A percentile compares a stretch with the other conserved stretches of the same genome.
phyloP scores from a whole-genome alignment of 2,797 vertebrate genomes.

The Neosilurus mollespiculum region DNA sequence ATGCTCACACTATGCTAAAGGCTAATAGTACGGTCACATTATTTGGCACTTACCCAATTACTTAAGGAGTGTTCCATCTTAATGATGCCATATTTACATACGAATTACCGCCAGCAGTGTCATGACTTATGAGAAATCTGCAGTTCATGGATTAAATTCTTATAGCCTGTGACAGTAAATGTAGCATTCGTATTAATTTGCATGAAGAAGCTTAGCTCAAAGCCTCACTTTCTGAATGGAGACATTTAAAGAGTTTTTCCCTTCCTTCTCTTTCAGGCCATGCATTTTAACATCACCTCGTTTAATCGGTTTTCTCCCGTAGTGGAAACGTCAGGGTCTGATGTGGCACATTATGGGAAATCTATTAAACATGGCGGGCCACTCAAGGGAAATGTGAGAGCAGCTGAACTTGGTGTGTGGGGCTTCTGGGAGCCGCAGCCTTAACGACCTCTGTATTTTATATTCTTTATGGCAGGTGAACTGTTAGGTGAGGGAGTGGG shows the following conservation, averaged over 20 bases:
- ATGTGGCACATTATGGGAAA: conserved; percentile 60
- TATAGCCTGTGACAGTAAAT: neutral
- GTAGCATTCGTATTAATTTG: neutral
- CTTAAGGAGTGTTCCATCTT: neutral
- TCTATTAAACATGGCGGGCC: conserved; percentile 59
- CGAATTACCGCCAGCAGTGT: neutral
- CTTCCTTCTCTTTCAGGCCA: conserved; percentile 17
- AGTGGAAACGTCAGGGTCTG: conserved; percentile 58
- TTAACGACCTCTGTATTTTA: conserved; percentile 56
- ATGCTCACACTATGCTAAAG: neutral
- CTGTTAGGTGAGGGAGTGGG: conserved; percentile 53
- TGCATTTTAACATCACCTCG: conserved; percentile 60
- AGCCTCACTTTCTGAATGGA: neutral
- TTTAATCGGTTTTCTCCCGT: conserved; percentile 60
- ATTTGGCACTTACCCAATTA: neutral
- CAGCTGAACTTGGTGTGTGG: conserved; percentile 38
- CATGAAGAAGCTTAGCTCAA: neutral
- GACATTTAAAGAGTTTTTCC: conserved; percentile 20
- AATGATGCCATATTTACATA: neutral
- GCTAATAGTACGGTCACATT: neutral
- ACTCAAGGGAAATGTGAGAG: conserved; percentile 46
- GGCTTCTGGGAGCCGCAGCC: conserved; percentile 43
- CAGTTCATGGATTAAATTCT: neutral
- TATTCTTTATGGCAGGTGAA: conserved; percentile 50
- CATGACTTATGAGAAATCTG: neutral